These are phyloP conservation scores for Setipinna tenuifilis DNA, from an alignment of 2,797 vertebrate genomes.

Conservation along the genomic window DNA sequence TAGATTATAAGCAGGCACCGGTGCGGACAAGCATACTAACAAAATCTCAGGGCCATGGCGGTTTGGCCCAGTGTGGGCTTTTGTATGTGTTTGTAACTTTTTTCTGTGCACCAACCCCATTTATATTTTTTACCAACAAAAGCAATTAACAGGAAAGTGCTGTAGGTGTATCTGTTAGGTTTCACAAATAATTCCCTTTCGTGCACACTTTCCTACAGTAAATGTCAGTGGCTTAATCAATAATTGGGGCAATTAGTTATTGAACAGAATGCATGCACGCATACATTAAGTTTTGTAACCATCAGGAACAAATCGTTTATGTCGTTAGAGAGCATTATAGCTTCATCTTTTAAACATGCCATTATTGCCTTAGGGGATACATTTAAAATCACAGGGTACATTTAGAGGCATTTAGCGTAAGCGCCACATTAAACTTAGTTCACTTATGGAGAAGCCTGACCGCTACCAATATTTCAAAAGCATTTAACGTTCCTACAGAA, in stretches of 20 bases:
- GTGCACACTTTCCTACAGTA: background rate
- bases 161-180: background rate
- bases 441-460: background rate
- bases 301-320: background rate
- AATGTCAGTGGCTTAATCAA: background rate
- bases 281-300: background rate
- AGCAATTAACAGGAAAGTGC: background rate
- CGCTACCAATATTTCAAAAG: background rate
- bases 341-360: background rate
- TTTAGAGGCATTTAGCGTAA: background rate
- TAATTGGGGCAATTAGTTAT: constrained; percentile 10
- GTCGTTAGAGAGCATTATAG: background rate
- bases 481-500: background rate
- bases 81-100: background rate
- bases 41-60: background rate
- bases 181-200: background rate
- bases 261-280: background rate
- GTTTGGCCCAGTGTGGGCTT: background rate
- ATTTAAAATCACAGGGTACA: background rate
- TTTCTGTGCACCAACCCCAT: background rate
- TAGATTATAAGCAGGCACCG: background rate
- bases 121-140: background rate
- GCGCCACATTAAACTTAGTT: background rate
- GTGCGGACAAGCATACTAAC: background rate
- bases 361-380: background rate